These are phyloP conservation scores for Gryllus longicercus DNA, from an alignment of 2,888 invertebrate species.

Conservation along the genomic window DNA sequence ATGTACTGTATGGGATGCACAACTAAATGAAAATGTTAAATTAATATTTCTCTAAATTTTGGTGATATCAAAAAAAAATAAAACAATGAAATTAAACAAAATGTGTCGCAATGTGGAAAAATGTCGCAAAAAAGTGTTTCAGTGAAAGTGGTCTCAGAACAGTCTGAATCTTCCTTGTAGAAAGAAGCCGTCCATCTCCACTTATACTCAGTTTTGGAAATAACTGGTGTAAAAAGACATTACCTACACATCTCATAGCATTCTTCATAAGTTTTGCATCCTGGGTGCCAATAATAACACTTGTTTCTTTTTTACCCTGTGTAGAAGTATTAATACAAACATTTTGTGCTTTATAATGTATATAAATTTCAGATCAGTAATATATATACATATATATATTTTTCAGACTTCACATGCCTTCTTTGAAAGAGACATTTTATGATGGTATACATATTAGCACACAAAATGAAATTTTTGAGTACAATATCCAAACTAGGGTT, in stretches of 20 bases:
- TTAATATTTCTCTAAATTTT: not conserved
- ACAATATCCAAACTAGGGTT: constrained; percentile 17
- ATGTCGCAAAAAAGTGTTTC: too few relatives aligned
- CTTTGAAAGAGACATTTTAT: not conserved
- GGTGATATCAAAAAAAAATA: too few relatives aligned
- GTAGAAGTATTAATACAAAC: constrained; percentile 3
- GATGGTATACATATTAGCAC: constrained; percentile 17
- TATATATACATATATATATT: not conserved
- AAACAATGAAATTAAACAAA: too few relatives aligned
- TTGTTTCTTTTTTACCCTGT: not conserved
- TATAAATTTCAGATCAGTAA: constrained; percentile 6
- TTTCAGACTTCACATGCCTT: constrained; percentile 8
- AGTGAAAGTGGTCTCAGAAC: too few relatives aligned
- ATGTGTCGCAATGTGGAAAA: too few relatives aligned
- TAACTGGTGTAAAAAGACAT: not conserved
- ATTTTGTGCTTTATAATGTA: constrained; percentile 11
- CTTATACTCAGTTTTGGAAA: not conserved
- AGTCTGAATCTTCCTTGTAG: too few relatives aligned
- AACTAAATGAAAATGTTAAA: constrained; percentile 23
- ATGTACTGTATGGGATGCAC: constrained; percentile 27
- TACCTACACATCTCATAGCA: not conserved
- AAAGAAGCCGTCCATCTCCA: constrained; percentile 2
- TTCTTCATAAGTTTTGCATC: constrained; percentile 1
- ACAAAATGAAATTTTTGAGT: not conserved
- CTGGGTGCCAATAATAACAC: not conserved